Base-by-base conservation (phyloP, 2,797 vertebrate species). In the Calcarius lapponicus region DNA sequence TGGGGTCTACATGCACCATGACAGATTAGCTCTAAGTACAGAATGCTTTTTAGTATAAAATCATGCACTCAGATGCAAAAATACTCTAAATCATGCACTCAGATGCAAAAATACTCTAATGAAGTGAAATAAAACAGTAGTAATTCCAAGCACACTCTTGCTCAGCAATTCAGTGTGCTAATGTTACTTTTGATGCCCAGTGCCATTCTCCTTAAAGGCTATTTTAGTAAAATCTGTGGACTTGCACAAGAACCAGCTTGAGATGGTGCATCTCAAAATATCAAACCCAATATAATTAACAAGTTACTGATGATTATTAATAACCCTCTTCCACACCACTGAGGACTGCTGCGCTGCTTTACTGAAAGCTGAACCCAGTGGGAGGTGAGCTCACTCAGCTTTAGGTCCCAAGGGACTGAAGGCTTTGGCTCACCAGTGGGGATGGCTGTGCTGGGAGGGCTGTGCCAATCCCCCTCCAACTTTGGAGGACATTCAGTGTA, bases 391-490 rank as follows among this genome's bases (percentile, higher is more conserved):
- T 84, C 32, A 8, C 17, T 57, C 57, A 74, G 19, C 5, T 38
- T 32, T 13, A 25, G 42, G 2, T 56, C 13, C 20, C 4, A 5
- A 50, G 38, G 32, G 58, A 19, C 4, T 32, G 43, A 53, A 53
- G 64, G 40, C n/a, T 75, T 36, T 66, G 60, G 16, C n/a, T 64
- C 3, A 8, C 17, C 9, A 17, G 21, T 1, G 11, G 32, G 36
- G 67, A 29, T 48, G 34, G 31, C 50, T 26, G 6, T 3, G 8
- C 53, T 29, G 64, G 61, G 66, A 50, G 2, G 2, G 71, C 67
- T 2, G 3, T 29, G 31, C 47, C 0, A 0, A 48, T 36, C 28
- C 43, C 21, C 17, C 70, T 61, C 62, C 7, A 13, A 10, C 12
- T 15, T 29, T 24, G 57, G n/a, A 28, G 40, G 36, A 31, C 6